A percentile compares a stretch with the other conserved stretches of the same genome.
phyloP scores from a whole-genome alignment of 2,113 vertebrate species.

The Tapirus terrestris region DNA sequence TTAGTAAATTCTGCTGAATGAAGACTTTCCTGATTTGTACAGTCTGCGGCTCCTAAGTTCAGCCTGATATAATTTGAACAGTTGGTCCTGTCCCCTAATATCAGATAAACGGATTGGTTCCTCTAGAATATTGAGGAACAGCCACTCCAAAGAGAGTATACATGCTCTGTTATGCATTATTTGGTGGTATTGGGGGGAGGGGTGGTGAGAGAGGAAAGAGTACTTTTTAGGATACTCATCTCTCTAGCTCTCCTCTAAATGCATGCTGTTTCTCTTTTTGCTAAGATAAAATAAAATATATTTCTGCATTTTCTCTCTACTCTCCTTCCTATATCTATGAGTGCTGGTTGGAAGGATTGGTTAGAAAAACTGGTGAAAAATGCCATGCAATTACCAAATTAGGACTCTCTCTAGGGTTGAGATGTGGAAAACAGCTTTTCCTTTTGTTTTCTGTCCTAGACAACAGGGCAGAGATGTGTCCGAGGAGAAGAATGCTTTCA shows the following conservation, averaged over 20 bases:
- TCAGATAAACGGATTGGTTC: not conserved
- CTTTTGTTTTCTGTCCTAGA: not conserved
- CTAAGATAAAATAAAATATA: not conserved
- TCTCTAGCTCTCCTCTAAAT: not conserved
- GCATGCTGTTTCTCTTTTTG: not conserved
- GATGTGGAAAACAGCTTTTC: not conserved
- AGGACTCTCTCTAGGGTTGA: not conserved
- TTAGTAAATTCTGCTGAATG: not conserved
- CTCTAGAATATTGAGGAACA: not conserved
- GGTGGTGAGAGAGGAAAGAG: not conserved
- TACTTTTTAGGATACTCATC: not conserved
- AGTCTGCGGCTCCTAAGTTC: not conserved
- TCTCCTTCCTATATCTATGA: not conserved
- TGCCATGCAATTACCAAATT: not conserved
- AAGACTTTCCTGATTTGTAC: not conserved
- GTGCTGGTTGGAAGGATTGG: not conserved
- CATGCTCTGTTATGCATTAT: not conserved
- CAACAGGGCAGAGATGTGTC: not conserved
- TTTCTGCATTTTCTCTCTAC: not conserved
- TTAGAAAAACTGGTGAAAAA: not conserved
- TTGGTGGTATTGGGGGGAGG: not conserved
- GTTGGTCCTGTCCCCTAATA: not conserved
- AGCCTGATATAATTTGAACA: not conserved
- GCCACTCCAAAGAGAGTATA: not conserved
- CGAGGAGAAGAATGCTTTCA: not conserved